Evolutionary conservation across 1,140 invertebrate genomes (phyloP).

Genomic region (Latrodectus geometricus): DNA sequence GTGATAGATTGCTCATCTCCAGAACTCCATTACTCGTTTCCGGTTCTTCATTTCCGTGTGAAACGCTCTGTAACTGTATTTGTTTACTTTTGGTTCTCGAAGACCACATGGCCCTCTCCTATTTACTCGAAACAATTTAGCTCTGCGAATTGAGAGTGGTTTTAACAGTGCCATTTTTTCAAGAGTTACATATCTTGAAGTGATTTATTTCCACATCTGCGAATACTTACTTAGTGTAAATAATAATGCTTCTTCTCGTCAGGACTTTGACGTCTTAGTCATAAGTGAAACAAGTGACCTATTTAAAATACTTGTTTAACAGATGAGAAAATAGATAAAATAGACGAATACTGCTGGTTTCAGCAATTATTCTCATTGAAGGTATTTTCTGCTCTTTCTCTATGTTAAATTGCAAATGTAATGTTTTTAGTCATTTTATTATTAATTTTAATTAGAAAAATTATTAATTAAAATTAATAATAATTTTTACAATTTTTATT

Average conservation of each 20-base stretch:
- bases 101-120: not conserved
- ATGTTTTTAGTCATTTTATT: too few relatives aligned
- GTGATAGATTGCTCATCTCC: not conserved
- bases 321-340: too few relatives aligned
- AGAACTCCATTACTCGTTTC: not conserved
- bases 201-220: not conserved
- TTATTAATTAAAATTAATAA: too few relatives aligned
- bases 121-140: not conserved
- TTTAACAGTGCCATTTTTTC: not conserved
- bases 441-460: too few relatives aligned
- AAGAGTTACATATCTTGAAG: not conserved
- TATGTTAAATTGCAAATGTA: too few relatives aligned
- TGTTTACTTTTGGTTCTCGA: not conserved
- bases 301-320: too few relatives aligned
- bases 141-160: not conserved
- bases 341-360: too few relatives aligned
- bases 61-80: not conserved
- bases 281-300: not conserved
- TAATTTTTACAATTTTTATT: too few relatives aligned
- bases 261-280: not conserved
- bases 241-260: not conserved
- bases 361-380: too few relatives aligned
- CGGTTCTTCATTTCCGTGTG: not conserved
- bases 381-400: too few relatives aligned
- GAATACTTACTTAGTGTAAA: not conserved